A percentile compares a stretch with the other conserved stretches of the same genome.
phyloP scores from a whole-genome alignment of 2,888 invertebrate genomes.

The Drosophila mercatorum region DNA sequence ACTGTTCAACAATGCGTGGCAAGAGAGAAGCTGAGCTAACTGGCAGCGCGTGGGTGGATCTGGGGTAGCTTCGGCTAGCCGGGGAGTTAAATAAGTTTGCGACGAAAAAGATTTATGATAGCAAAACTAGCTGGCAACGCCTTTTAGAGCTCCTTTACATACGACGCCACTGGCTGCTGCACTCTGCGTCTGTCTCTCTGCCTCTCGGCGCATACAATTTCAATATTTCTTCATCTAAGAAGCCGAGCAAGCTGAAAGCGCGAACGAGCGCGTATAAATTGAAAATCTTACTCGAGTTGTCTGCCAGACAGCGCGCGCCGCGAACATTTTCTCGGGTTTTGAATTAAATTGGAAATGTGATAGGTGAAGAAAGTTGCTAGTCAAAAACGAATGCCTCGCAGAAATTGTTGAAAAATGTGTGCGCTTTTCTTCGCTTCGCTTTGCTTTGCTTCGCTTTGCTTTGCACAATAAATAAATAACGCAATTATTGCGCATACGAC shows the following conservation, averaged over 20 bases:
- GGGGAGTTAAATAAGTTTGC: constrained; percentile 53
- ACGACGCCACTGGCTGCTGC: constrained; percentile 2
- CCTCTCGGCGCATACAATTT: constrained; percentile 63
- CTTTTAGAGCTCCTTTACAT: constrained; percentile 13
- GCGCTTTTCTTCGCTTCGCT: neutral
- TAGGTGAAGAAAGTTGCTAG: constrained; percentile 44
- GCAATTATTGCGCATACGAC: constrained; percentile 56
- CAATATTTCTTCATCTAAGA: constrained; percentile 71
- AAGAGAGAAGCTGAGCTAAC: constrained; percentile 19
- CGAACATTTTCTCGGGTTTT: constrained; percentile 37
- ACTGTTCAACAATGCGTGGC: constrained; percentile 30
- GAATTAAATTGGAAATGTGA: constrained; percentile 71
- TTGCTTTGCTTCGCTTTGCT: neutral
- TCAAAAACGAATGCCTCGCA: constrained; percentile 3
- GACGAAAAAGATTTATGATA: constrained; percentile 71
- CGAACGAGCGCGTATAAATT: constrained; percentile 52
- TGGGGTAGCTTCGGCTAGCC: neutral
- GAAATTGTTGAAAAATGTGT: constrained; percentile 24
- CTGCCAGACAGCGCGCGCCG: constrained; percentile 12
- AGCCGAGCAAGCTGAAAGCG: constrained; percentile 16
- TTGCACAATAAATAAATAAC: constrained; percentile 14
- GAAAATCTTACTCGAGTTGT: constrained; percentile 72
- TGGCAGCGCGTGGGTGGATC: neutral
- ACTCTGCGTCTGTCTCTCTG: neutral
- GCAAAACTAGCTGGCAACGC: constrained; percentile 59